Evolutionary conservation across 1,140 invertebrate genomes (phyloP).

Genomic region (Samia ricini): DNA sequence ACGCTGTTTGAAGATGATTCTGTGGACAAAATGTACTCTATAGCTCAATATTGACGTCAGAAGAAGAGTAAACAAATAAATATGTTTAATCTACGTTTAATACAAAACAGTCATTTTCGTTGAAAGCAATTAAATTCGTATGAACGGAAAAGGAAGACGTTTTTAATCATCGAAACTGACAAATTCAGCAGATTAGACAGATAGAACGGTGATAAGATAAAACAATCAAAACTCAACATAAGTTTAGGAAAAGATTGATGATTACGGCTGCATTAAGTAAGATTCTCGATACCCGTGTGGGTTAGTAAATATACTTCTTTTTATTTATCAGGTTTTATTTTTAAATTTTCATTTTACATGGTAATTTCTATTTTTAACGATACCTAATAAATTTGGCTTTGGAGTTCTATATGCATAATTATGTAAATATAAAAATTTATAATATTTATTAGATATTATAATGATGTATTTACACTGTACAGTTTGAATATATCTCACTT

Average conservation of each 20-base stretch:
- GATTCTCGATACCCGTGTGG: background rate
- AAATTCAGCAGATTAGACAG: background rate
- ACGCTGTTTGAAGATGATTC: slow-evolving; percentile 6
- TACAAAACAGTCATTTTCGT: background rate
- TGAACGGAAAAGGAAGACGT: background rate
- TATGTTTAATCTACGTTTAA: background rate
- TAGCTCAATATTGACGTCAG: background rate
- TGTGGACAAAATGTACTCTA: background rate
- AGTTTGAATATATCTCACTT: too few relatives aligned
- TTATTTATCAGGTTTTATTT: too few relatives aligned
- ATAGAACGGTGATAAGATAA: background rate
- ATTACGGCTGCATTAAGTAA: background rate
- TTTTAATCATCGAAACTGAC: background rate
- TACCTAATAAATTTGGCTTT: too few relatives aligned
- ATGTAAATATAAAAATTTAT: too few relatives aligned
- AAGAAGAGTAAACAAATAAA: too few relatives aligned
- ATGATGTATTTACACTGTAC: too few relatives aligned
- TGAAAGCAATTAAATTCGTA: background rate
- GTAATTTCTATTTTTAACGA: too few relatives aligned
- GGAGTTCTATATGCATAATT: too few relatives aligned
- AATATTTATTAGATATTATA: too few relatives aligned
- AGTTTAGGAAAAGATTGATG: background rate
- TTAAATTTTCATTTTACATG: too few relatives aligned
- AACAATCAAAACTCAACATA: background rate
- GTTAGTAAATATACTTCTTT: too few relatives aligned